phyloP scores from a whole-genome alignment of 2,797 vertebrate species.

The Enteromius argenteus region DNA sequence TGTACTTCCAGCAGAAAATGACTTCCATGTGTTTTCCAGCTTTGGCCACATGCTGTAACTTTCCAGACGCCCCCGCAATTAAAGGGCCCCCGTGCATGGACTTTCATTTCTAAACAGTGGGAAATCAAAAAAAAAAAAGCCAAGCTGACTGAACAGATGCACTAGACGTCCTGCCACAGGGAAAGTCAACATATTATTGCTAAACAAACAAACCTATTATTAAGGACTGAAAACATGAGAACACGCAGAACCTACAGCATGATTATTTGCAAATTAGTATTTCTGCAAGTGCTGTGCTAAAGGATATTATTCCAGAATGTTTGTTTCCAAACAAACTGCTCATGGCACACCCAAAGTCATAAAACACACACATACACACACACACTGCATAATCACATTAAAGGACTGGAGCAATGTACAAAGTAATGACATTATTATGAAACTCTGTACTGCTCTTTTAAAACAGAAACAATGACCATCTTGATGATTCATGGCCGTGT shows the following conservation, averaged over 20 bases:
- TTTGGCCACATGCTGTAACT: conserved; percentile 24
- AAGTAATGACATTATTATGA: not conserved
- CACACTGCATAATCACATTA: conserved; percentile 21
- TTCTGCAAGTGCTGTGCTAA: not conserved
- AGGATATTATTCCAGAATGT: conserved; percentile 31
- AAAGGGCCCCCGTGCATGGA: not conserved
- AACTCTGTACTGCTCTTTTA: not conserved
- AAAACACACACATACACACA: conserved; percentile 19
- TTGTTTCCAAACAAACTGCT: conserved; percentile 42
- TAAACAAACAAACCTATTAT: conserved; percentile 12
- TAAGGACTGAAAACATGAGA: not conserved
- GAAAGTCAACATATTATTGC: conserved; percentile 39
- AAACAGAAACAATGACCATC: not conserved
- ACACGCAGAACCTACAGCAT: not conserved
- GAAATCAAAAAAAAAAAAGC: not conserved
- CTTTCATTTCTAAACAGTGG: conserved; percentile 17
- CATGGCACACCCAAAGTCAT: conserved; percentile 37
- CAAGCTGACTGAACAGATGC: conserved; percentile 21
- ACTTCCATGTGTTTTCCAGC: conserved; percentile 58
- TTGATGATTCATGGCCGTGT: conserved; percentile 1
- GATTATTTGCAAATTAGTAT: not conserved
- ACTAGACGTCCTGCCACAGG: not conserved
- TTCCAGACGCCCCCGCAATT: conserved; percentile 38
- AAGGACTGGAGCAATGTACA: conserved; percentile 34
- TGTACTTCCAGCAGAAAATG: conserved; percentile 1